Conservation (phyloP, 2,888 invertebrate genomes). For the Mellilla xanthometata region DNA sequence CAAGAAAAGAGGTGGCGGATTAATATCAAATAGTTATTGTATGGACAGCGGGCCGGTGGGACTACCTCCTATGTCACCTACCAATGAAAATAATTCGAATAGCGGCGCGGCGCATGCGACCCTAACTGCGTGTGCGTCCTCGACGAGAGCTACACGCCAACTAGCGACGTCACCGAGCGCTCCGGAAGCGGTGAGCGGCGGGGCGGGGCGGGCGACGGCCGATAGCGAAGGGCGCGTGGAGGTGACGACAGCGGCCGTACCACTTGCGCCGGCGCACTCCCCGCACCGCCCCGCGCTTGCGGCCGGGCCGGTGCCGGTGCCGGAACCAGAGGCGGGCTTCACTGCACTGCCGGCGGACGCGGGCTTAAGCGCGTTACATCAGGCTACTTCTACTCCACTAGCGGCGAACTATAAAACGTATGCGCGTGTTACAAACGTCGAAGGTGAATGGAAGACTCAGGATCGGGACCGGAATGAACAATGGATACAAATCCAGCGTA, state of each 20-base stretch:
- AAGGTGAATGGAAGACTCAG: neutral
- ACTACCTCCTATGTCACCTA: constrained; percentile 21
- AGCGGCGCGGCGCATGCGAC: too few species aligned
- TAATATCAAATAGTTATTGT: neutral
- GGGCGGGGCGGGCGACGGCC: too few species aligned
- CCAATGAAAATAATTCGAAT: too few species aligned
- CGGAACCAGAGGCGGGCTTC: neutral
- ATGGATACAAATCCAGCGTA: neutral
- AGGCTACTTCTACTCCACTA: neutral
- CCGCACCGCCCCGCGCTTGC: too few species aligned
- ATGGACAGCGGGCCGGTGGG: neutral
- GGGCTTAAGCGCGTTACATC: too few species aligned
- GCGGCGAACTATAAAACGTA: neutral
- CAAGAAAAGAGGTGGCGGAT: neutral
- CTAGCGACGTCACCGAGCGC: too few species aligned
- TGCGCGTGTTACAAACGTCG: neutral
- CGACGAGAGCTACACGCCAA: too few species aligned
- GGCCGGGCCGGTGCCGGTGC: too few species aligned
- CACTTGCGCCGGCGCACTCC: neutral
- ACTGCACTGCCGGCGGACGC: too few species aligned
- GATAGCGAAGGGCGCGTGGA: too few species aligned
- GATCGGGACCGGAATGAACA: neutral
- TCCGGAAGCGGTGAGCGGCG: too few species aligned
- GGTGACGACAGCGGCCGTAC: neutral
- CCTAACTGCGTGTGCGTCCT: too few species aligned